Evolutionary conservation across 2,888 invertebrate species (phyloP).

Genomic region (Tholera decimalis): DNA sequence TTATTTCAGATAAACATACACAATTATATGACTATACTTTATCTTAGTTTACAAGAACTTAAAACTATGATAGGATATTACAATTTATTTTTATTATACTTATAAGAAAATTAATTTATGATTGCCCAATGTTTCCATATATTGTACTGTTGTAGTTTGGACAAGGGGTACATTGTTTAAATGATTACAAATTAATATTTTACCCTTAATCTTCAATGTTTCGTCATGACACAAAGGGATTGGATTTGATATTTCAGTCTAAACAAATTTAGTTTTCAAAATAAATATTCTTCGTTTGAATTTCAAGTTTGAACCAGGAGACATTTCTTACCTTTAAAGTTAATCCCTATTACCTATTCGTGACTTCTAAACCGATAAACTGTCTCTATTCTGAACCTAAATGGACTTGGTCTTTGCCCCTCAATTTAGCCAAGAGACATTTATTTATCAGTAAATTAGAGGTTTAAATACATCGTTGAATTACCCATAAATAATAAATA

Average conservation of each 20-base stretch:
- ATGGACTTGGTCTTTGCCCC: constrained; percentile 26
- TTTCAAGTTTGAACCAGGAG: constrained; percentile 1
- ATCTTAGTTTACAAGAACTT: too few species aligned
- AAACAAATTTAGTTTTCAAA: neutral
- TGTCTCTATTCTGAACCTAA: constrained; percentile 19
- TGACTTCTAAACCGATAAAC: constrained; percentile 30
- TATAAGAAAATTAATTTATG: too few species aligned
- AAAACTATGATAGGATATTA: too few species aligned
- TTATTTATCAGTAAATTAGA: constrained; percentile 41
- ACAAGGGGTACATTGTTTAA: neutral
- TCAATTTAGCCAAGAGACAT: constrained; percentile 43
- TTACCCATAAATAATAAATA: constrained; percentile 47
- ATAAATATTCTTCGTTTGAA: neutral
- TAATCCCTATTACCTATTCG: constrained; percentile 9
- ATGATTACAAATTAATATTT: neutral
- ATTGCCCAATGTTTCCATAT: too few species aligned
- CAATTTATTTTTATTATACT: too few species aligned
- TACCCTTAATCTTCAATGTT: neutral
- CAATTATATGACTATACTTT: too few species aligned
- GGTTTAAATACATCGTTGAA: constrained; percentile 15
- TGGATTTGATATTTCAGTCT: neutral
- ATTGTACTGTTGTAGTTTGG: too few species aligned
- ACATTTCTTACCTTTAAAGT: constrained; percentile 2
- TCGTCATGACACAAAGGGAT: neutral
- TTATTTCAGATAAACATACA: too few species aligned